Evolutionary conservation across 1,140 invertebrate genomes (phyloP), one percentile per base, ranked within the genome.

Genomic region (Trichoplusia ni): DNA sequence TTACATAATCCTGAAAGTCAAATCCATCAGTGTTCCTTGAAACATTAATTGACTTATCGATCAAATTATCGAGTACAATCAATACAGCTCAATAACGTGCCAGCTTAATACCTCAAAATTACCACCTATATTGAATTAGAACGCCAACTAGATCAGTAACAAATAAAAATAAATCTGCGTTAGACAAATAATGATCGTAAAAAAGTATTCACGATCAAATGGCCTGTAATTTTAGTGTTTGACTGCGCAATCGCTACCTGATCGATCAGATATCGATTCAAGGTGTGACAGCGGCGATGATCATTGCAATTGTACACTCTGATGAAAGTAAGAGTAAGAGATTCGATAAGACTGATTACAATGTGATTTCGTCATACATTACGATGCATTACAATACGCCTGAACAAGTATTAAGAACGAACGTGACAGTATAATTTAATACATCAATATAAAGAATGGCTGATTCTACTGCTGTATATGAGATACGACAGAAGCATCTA

Each of bases 271-370:
- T 75, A 75, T 63, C 46, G 68, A 65, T 71, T 77, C 67, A 64
- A 72, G 69, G 68, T 73, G 69, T 73, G 75, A 77, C 75, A 73
- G 59, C 27, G 44, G 35, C 44, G 49, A 73, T 71, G 72, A 69
- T 74, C 54, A 69, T 71, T 69, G 64, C 38, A 69, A 74, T 75
- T 73, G 73, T 77, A 46, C 46, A 2, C 67, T 42, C 56, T 67
- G 69, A 65, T 70, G 71, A 81, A 79, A 75, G 73, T 74, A 74
- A 80, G 58, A 80, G 75, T 71, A 70, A 68, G 49, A 67, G 47
- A 70, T 67, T 16, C 67, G 67, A 77, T 77, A 73, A 69, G 62
- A 67, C 6, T 46, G 59, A 71, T 71, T 53, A 73, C 74, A 71
- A 71, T 69, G 44, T 25, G 18, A 44, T 77, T 69, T 71, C 64